Conservation (phyloP, 2,888 invertebrate genomes). For the Drosophila koepferae region DNA sequence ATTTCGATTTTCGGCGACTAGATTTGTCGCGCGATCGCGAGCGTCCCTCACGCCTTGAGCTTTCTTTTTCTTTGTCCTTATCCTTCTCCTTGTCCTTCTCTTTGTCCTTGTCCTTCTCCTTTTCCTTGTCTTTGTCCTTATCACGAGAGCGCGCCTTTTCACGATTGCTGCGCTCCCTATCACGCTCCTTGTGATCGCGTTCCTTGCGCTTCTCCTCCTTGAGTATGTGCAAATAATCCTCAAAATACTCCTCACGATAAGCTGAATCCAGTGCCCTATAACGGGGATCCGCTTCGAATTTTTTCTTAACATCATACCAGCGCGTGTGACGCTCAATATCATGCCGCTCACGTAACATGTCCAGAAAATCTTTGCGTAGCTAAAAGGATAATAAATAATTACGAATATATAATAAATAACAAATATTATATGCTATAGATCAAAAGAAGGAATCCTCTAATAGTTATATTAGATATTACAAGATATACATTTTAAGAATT, state of each 20-base stretch:
- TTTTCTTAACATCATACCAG: constrained; percentile 98
- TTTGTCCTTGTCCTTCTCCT: constrained; percentile 58
- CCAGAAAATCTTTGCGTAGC: constrained; percentile 95
- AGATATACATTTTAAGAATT: background rate
- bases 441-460: too few species aligned
- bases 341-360: constrained; percentile 94
- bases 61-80: constrained; percentile 48
- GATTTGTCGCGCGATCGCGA: constrained; percentile 89
- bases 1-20: constrained; percentile 87
- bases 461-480: too few species aligned
- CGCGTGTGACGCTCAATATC: constrained; percentile 95
- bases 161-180: constrained; percentile 81
- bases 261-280: constrained; percentile 97
- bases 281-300: constrained; percentile 93
- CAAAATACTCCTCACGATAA: constrained; percentile 96
- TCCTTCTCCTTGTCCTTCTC: constrained; percentile 72
- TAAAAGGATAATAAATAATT: constrained; percentile 80
- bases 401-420: too few species aligned
- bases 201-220: constrained; percentile 91
- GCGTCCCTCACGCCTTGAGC: constrained; percentile 84
- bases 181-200: constrained; percentile 74
- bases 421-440: too few species aligned
- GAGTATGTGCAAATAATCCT: constrained; percentile 94
- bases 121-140: constrained; percentile 67
- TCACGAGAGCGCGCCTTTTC: constrained; percentile 75